Percentiles rank a stretch among this genome's conserved stretches.
These are phyloP conservation scores for Tenthredo scrophulariae DNA, from an alignment of 2,888 invertebrate species.

Conservation along the genomic window DNA sequence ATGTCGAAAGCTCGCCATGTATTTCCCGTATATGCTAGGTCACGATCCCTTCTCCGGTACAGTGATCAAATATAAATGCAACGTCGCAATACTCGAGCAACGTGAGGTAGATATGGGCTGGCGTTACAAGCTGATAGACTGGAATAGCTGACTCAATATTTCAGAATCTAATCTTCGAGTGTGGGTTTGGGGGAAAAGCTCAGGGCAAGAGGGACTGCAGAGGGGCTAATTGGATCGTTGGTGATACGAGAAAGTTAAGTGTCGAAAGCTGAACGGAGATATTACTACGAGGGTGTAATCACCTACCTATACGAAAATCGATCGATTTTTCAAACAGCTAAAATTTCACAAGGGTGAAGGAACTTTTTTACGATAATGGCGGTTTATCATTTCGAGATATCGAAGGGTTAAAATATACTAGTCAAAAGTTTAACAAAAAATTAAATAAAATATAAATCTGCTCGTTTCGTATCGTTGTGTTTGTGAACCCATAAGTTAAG, in stretches of 20 bases:
- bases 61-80: constrained; percentile 39
- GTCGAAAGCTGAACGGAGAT: constrained; percentile 33
- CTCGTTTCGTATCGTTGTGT: not conserved
- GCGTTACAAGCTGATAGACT: constrained; percentile 46
- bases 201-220: constrained; percentile 12
- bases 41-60: not conserved
- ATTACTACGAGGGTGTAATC: constrained; percentile 7
- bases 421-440: not conserved
- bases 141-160: constrained; percentile 53
- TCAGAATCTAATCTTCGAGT: constrained; percentile 42
- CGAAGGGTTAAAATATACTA: not conserved
- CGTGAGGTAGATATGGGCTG: not conserved
- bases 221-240: constrained; percentile 44
- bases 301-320: not conserved
- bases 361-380: not conserved
- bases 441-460: not conserved
- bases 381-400: not conserved
- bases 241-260: constrained; percentile 29
- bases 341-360: not conserved
- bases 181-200: constrained; percentile 34
- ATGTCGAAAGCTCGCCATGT: not conserved
- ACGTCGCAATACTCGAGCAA: constrained; percentile 12
- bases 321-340: not conserved
- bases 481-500: not conserved
- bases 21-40: not conserved